These are phyloP conservation scores for Periphyllus acericola DNA, from an alignment of 2,888 invertebrate genomes.

Conservation along the genomic window DNA sequence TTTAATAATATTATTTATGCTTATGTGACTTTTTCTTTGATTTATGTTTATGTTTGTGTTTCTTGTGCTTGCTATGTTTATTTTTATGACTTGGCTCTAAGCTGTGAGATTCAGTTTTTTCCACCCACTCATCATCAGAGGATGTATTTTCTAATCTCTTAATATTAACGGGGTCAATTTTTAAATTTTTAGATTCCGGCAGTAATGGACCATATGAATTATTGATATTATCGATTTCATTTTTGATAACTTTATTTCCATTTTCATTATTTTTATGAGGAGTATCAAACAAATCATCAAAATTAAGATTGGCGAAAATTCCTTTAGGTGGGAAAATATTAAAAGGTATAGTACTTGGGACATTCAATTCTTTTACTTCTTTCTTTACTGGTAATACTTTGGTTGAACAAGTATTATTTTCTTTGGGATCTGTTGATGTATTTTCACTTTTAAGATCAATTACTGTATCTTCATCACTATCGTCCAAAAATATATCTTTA, in stretches of 20 bases:
- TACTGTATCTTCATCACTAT: constrained; percentile 39
- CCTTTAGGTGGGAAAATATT: constrained; percentile 79
- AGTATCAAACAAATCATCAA: constrained; percentile 70
- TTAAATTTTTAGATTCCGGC: constrained; percentile 15
- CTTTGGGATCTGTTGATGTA: not conserved
- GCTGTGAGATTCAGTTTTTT: constrained; percentile 41
- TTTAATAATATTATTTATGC: constrained; percentile 66
- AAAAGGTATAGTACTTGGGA: constrained; percentile 70
- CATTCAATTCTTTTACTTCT: constrained; percentile 2
- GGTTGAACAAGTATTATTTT: not conserved
- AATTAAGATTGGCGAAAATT: constrained; percentile 76
- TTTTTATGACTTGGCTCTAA: constrained; percentile 57
- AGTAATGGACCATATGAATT: constrained; percentile 48
- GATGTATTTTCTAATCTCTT: not conserved
- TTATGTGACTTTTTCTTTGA: constrained; percentile 62
- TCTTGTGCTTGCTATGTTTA: constrained; percentile 63
- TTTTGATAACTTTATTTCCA: constrained; percentile 48
- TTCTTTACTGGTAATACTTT: not conserved
- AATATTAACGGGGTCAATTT: constrained; percentile 27
- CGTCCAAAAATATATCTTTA: constrained; percentile 85
- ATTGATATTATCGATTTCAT: constrained; percentile 52
- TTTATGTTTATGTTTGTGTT: constrained; percentile 63
- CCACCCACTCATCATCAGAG: constrained; percentile 52
- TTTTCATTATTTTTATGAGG: constrained; percentile 28
- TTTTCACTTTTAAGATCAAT: not conserved